Evolutionary conservation across 2,888 invertebrate species (phyloP).

Genomic region (Hoplodrina ambigua): DNA sequence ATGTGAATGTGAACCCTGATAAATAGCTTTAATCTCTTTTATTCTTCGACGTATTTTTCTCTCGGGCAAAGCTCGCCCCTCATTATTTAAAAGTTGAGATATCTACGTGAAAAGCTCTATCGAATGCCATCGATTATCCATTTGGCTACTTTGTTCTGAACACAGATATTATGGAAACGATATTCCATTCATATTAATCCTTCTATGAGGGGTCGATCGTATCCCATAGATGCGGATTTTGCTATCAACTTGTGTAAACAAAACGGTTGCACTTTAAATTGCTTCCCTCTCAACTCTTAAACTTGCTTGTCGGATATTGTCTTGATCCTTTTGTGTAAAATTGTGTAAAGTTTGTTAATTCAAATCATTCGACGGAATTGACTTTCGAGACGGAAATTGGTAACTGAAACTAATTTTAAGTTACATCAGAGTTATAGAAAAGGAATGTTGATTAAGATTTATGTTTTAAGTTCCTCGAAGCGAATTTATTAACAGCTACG

Average conservation of each 20-base stretch:
- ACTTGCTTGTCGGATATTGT: slow-evolving; percentile 67
- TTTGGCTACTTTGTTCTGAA: slow-evolving; percentile 71
- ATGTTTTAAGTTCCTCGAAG: slow-evolving; percentile 42
- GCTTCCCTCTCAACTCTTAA: slow-evolving; percentile 67
- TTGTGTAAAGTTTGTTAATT: slow-evolving; percentile 71
- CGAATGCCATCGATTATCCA: slow-evolving; percentile 82
- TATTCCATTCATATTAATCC: slow-evolving; percentile 42
- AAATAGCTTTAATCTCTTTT: slow-evolving; percentile 62
- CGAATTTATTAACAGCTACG: slow-evolving; percentile 40
- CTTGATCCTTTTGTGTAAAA: slow-evolving; percentile 72
- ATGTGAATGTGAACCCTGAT: slow-evolving; percentile 39
- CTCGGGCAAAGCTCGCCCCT: slow-evolving; percentile 53
- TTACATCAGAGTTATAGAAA: slow-evolving; percentile 57
- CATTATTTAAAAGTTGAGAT: slow-evolving; percentile 76
- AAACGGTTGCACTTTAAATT: slow-evolving; percentile 72
- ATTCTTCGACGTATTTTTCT: slow-evolving; percentile 57
- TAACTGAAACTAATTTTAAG: slow-evolving; percentile 67
- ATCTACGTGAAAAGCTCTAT: slow-evolving; percentile 70
- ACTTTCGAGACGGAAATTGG: slow-evolving; percentile 66
- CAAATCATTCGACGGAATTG: slow-evolving; percentile 67
- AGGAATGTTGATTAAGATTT: slow-evolving; percentile 59
- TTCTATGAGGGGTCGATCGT: neutral
- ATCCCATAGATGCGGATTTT: slow-evolving; percentile 38
- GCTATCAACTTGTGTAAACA: slow-evolving; percentile 67
- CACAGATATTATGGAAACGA: slow-evolving; percentile 66